Conservation (phyloP, 2,797 vertebrate species). For the Catostomus latipinnis region DNA sequence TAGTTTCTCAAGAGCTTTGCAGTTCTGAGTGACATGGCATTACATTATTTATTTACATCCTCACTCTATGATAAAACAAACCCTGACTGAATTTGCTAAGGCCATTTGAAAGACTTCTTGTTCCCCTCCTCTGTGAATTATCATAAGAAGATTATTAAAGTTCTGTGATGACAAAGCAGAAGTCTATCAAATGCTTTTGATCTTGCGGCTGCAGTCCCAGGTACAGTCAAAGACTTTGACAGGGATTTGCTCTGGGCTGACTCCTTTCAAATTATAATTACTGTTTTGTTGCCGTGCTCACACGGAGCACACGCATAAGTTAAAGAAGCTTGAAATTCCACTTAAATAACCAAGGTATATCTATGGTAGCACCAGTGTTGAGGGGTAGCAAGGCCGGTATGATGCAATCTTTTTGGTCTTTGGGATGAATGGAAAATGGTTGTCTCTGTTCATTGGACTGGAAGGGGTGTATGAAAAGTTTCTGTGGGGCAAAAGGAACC, state of each 20-base stretch:
- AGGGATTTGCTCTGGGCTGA: constrained; percentile 59
- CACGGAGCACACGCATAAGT: constrained; percentile 21
- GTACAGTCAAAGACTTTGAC: constrained; percentile 61
- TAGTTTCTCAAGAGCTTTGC: constrained; percentile 35
- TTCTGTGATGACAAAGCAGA: constrained; percentile 62
- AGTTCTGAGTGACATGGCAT: constrained; percentile 49
- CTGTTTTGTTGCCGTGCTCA: constrained; percentile 23
- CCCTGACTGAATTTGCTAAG: constrained; percentile 44
- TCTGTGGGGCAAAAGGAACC: too few relatives aligned
- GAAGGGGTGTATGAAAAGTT: too few relatives aligned
- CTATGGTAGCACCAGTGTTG: neutral
- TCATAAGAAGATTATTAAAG: constrained; percentile 71
- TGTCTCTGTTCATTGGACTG: too few relatives aligned
- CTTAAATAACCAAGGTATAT: constrained; percentile 17
- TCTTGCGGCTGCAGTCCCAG: constrained; percentile 56
- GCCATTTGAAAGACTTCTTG: constrained; percentile 38
- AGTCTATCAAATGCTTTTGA: constrained; percentile 60
- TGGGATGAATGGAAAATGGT: too few relatives aligned
- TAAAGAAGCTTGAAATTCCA: constrained; percentile 38
- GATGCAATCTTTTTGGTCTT: too few relatives aligned
- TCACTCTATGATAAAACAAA: constrained; percentile 54
- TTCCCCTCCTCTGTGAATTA: constrained; percentile 66
- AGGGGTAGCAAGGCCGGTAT: too few relatives aligned
- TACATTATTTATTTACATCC: constrained; percentile 70
- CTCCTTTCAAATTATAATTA: constrained; percentile 49